These are phyloP conservation scores for Oscheius sp. DNA, from an alignment of 1,140 invertebrate species.

Conservation along the genomic window DNA sequence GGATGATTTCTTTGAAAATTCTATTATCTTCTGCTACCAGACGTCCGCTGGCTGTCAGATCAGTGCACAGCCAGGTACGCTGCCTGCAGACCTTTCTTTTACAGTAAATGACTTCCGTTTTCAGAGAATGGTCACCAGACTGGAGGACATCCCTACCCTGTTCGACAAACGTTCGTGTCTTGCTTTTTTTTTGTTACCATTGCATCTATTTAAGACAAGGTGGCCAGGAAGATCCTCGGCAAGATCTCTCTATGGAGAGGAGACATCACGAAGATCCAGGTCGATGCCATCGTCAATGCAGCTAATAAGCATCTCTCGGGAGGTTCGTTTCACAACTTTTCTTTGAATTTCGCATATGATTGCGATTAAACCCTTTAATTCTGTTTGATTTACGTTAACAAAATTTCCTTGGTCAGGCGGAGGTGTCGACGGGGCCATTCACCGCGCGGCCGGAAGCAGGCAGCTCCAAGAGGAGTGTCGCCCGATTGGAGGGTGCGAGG, in stretches of 20 bases:
- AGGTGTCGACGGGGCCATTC: slow-evolving; percentile 37
- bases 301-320: slow-evolving; percentile 20
- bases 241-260: slow-evolving; percentile 22
- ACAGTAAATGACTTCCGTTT: no score
- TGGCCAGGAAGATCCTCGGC: slow-evolving; percentile 15
- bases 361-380: not conserved
- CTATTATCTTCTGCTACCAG: no score
- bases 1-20: no score
- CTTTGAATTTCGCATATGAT: not conserved
- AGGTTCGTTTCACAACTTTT: not conserved
- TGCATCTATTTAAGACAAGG: slow-evolving; percentile 8
- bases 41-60: no score
- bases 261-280: slow-evolving; percentile 29
- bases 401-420: slow-evolving; percentile 10
- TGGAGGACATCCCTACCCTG: slow-evolving; percentile 17
- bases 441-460: slow-evolving; percentile 17
- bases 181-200: not conserved
- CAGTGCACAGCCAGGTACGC: no score
- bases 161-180: slow-evolving; percentile 17
- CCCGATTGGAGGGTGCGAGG: slow-evolving; percentile 10
- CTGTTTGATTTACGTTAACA: not conserved
- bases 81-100: no score
- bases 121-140: no score
- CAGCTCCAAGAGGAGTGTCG: slow-evolving; percentile 23
- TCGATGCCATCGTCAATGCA: slow-evolving; percentile 40